phyloP scores from a whole-genome alignment of 2,797 vertebrate genomes.

The Tenualosa ilisha region DNA sequence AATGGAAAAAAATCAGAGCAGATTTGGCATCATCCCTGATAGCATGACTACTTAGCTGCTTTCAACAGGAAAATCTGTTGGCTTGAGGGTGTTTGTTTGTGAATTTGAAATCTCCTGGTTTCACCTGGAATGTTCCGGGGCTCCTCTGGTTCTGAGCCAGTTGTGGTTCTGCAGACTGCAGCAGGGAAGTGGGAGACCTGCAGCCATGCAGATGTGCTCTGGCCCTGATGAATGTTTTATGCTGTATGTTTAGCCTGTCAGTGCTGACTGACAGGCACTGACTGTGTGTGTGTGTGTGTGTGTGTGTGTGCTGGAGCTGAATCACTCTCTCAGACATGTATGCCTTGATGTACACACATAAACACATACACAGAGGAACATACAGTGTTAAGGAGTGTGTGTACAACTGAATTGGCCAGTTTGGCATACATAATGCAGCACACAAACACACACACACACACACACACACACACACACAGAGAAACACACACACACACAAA shows the following conservation, averaged over 20 bases:
- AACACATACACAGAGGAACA: neutral
- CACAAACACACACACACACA: neutral
- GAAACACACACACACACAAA: no score
- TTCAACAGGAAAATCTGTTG: neutral
- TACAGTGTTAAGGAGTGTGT: no score
- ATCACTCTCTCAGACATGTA: neutral
- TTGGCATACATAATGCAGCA: no score
- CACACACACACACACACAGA: no score
- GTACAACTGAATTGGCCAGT: no score
- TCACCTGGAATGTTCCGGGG: neutral
- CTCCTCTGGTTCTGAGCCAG: neutral
- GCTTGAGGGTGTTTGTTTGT: neutral
- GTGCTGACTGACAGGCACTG: neutral
- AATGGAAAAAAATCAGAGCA: neutral
- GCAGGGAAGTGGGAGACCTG: neutral
- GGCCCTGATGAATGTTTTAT: constrained; percentile 6
- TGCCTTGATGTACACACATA: neutral
- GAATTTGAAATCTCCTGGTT: neutral
- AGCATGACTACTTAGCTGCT: neutral
- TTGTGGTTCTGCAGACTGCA: neutral
- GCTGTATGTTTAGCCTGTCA: constrained; percentile 12
- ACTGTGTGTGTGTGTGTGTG: neutral
- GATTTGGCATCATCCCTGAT: neutral
- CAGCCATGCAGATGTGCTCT: constrained; percentile 1
- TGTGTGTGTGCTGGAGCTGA: neutral